Conservation (phyloP, 2,888 invertebrate genomes). For the Ochropleura leucogaster region DNA sequence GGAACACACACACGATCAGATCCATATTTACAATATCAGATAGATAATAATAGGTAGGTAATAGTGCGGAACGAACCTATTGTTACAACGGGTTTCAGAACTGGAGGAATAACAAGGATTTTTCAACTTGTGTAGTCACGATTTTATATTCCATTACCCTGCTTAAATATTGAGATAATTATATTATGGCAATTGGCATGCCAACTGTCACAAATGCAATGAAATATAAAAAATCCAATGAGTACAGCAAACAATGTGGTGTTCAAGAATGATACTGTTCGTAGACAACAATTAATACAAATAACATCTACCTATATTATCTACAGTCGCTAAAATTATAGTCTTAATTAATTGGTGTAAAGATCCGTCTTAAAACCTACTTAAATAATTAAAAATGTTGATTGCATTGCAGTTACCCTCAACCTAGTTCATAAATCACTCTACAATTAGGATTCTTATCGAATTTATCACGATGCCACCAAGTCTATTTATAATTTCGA, state of each 20-base stretch:
- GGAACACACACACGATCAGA: conserved; percentile 39
- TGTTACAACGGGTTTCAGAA: conserved; percentile 30
- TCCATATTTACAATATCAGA: conserved; percentile 46
- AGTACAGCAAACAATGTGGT: conserved; percentile 39
- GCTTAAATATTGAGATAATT: neutral
- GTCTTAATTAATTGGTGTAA: conserved; percentile 90
- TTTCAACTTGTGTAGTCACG: conserved; percentile 13
- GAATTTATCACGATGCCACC: conserved; percentile 74
- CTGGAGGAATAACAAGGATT: conserved; percentile 35
- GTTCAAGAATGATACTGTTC: conserved; percentile 59
- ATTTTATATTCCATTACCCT: conserved; percentile 23
- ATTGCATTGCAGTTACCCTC: conserved; percentile 67
- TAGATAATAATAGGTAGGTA: conserved; percentile 14
- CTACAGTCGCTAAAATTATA: conserved; percentile 83
- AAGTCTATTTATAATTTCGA: conserved; percentile 57
- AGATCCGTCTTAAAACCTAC: conserved; percentile 86
- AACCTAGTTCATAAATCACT: conserved; percentile 66
- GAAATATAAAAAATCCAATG: conserved; percentile 14
- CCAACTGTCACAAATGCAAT: conserved; percentile 18
- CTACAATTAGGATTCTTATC: conserved; percentile 70
- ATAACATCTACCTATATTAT: conserved; percentile 83
- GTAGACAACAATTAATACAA: conserved; percentile 81
- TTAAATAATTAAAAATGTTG: conserved; percentile 75
- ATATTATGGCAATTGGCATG: neutral
- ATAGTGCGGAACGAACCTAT: conserved; percentile 20